phyloP scores from a whole-genome alignment of 2,113 vertebrate species.

The Solenodon paradoxus region DNA sequence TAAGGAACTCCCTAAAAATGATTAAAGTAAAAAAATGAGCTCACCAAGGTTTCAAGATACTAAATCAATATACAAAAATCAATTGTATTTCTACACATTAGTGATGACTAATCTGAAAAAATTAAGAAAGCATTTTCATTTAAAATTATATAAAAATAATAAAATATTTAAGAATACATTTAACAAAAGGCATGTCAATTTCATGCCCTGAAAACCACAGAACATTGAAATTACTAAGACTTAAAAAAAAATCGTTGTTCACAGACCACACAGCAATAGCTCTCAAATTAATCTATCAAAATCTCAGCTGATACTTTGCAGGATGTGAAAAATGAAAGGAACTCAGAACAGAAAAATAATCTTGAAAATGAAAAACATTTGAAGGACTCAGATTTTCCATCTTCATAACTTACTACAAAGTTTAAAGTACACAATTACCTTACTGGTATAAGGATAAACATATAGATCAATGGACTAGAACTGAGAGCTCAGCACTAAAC shows the following conservation, averaged over 20 bases:
- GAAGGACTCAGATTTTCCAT: background rate
- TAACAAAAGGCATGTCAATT: background rate
- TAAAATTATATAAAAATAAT: background rate
- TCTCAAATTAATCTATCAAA: background rate
- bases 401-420: background rate
- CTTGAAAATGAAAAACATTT: background rate
- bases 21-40: background rate
- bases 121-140: background rate
- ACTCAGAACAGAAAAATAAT: conserved; percentile 10
- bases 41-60: background rate
- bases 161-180: background rate
- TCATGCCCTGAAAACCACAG: background rate
- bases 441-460: too few species aligned
- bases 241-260: background rate
- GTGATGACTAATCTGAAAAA: background rate
- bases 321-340: background rate
- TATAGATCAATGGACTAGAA: too few species aligned
- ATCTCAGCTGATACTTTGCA: background rate
- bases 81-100: background rate
- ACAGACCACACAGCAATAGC: background rate
- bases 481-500: too few species aligned
- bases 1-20: background rate
- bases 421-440: too few species aligned
- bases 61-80: background rate
- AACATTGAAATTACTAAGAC: too few species aligned